Conservation (phyloP, 2,113 vertebrate species). For the Antigone vipio region DNA sequence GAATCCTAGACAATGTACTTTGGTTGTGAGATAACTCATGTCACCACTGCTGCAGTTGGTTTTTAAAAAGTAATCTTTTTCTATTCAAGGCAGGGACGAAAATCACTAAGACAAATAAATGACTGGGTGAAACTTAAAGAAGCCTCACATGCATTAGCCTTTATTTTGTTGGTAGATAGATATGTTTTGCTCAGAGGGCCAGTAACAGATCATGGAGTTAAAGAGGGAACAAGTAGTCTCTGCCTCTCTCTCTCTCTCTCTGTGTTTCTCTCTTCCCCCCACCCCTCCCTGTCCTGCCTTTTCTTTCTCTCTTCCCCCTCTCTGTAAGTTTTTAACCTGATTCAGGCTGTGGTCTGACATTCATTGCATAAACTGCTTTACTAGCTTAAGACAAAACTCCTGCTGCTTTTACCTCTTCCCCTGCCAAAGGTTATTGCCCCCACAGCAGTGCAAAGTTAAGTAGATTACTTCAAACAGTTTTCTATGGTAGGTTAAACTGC, state of each 20-base stretch:
- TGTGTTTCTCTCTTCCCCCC: neutral
- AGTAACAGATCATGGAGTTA: neutral
- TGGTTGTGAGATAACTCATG: conserved; percentile 46
- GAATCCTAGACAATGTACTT: conserved; percentile 42
- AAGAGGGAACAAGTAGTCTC: neutral
- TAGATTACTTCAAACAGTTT: neutral
- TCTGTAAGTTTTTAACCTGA: neutral
- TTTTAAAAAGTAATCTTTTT: conserved; percentile 59
- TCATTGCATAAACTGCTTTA: neutral
- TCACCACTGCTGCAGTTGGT: neutral
- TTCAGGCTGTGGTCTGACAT: neutral
- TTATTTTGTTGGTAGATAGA: conserved; percentile 35
- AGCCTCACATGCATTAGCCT: conserved; percentile 6
- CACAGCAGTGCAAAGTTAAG: conserved; percentile 7
- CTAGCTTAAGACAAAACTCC: conserved; percentile 10
- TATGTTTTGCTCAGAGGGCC: conserved; percentile 3
- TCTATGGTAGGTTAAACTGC: neutral
- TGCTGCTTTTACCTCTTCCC: conserved; percentile 15
- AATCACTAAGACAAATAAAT: conserved; percentile 47
- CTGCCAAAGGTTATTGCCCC: conserved; percentile 13
- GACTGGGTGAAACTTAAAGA: neutral
- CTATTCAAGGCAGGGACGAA: conserved; percentile 27
- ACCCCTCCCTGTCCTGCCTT: no score
- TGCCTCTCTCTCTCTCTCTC: neutral
- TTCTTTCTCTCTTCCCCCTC: neutral